Evolutionary conservation across 2,113 vertebrate species (phyloP), one percentile per base, ranked within the genome.

Genomic region (Lagopus leucura): DNA sequence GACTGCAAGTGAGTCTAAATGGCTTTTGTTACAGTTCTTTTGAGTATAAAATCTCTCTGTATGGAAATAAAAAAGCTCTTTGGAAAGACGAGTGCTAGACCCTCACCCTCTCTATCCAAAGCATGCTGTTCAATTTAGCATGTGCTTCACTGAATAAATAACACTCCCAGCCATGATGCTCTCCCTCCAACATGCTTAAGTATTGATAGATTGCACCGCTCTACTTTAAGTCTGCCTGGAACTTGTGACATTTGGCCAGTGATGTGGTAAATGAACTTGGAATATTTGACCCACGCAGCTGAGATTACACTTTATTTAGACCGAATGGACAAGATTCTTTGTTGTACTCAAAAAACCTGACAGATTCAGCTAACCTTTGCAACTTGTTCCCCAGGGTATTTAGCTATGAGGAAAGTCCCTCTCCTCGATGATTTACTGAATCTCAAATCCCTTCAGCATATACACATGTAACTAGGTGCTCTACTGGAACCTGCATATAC

Each of bases 341-440:
- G 95, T 96, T 96, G 92, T 92, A 96, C 85, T 96, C 94, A 78
- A 95, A 97, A 97, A 97, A 69, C 66, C 92, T 97, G 95, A 97
- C 90, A 96, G 95, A 96, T 96, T 95, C 8, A 21, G 91, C 95
- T 98, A 98, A 97, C 97, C 95, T 97, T 98, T 98, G 90, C 95
- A 97, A 71, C 24, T 60, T 94, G 88, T 86, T 97, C 97, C 97
- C 89, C 10, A 88, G 97, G 97, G 96, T 87, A 61, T 72, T 93
- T 75, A 92, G 94, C 75, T 60, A 32, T 36, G 55, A 95, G 92
- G 50, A 42, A 86, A 89, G 77, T 0, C 21, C 88, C 82, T 94
- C 78, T 93, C 89, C 88, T 45, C 70, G 88, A 86, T 89, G 97
- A 97, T 86, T 82, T 82, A 90, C 92, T 85, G 95, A 97, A 97